phyloP scores from a whole-genome alignment of 2,888 invertebrate genomes.

The Smittia aterrima region DNA sequence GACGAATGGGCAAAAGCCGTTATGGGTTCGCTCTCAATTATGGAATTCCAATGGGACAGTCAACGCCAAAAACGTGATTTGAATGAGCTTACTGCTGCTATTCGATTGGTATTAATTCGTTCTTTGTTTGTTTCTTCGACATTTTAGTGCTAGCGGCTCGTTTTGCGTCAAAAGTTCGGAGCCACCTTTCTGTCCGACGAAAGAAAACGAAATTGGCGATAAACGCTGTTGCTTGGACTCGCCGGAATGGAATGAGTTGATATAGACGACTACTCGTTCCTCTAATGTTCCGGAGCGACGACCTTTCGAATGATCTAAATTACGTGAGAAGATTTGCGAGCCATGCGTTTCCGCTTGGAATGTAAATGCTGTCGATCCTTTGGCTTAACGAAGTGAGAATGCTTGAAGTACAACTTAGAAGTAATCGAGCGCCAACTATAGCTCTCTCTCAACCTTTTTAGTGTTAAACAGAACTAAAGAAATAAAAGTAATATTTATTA shows the following conservation, averaged over 20 bases:
- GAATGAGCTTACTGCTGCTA: not conserved
- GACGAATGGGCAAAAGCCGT: constrained; percentile 49
- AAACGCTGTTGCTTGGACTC: constrained; percentile 61
- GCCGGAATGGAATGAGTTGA: constrained; percentile 42
- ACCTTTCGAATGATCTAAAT: no score
- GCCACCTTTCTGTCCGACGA: constrained; percentile 69
- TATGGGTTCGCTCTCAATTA: constrained; percentile 52
- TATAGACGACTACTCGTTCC: no score
- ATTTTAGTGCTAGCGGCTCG: constrained; percentile 63
- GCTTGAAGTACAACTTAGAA: no score
- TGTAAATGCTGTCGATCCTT: no score
- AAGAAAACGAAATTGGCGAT: constrained; percentile 56
- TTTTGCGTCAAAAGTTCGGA: constrained; percentile 65
- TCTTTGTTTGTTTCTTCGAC: constrained; percentile 22
- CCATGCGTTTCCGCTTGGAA: no score
- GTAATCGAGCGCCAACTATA: no score
- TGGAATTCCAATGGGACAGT: constrained; percentile 67
- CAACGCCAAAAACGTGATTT: constrained; percentile 66
- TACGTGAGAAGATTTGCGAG: no score
- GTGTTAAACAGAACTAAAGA: no score
- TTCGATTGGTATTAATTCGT: not conserved
- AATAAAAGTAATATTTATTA: no score
- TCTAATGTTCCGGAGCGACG: no score
- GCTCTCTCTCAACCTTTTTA: no score
- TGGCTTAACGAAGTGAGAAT: no score